These are phyloP conservation scores for Ormyrus labotus DNA, from an alignment of 2,888 invertebrate genomes.

Conservation along the genomic window DNA sequence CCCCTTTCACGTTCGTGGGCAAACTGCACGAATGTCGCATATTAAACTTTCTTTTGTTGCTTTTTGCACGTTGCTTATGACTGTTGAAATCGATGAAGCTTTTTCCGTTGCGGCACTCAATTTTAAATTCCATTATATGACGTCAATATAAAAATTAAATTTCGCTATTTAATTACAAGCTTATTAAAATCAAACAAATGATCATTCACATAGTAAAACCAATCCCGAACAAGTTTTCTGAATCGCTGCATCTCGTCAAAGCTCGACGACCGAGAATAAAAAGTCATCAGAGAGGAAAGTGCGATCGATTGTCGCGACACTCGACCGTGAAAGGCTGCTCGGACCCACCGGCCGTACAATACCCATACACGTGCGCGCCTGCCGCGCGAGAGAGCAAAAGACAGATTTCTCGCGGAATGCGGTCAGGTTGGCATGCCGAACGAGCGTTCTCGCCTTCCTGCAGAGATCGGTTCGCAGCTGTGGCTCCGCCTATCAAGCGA, in stretches of 20 bases:
- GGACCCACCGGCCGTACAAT: too few species aligned
- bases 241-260: not conserved
- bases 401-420: constrained; percentile 68
- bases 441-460: constrained; percentile 5
- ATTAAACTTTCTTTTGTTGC: constrained; percentile 38
- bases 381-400: constrained; percentile 53
- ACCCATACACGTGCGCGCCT: not conserved
- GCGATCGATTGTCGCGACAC: constrained; percentile 6
- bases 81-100: too few species aligned
- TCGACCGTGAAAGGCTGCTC: constrained; percentile 37
- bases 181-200: too few species aligned
- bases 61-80: not conserved
- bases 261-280: not conserved
- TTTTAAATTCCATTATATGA: too few species aligned
- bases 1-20: constrained; percentile 27
- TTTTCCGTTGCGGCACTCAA: too few species aligned
- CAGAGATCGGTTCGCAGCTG: not conserved
- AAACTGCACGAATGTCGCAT: constrained; percentile 5
- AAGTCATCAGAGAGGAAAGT: too few species aligned
- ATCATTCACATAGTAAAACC: too few species aligned
- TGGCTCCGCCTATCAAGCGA: not conserved
- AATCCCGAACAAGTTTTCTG: too few species aligned
- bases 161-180: too few species aligned
- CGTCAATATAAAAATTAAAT: too few species aligned
- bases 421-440: constrained; percentile 65